Evolutionary conservation across 2,113 vertebrate genomes (phyloP).

Genomic region (Aldabrachelys gigantea): DNA sequence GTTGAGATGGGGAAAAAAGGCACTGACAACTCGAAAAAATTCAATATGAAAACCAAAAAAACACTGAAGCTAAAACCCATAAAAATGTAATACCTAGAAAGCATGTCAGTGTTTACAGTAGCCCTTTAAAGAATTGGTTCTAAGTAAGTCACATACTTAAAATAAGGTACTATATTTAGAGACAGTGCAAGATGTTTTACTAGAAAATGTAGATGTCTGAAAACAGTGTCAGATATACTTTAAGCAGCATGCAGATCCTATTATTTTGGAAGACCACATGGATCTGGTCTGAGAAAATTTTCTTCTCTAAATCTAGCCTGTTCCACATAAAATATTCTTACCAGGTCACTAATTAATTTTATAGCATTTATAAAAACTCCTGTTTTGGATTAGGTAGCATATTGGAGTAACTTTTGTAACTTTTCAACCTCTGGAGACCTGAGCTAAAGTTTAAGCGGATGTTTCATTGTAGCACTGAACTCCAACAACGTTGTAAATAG

Average conservation of each 20-base stretch:
- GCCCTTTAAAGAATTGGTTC: background rate
- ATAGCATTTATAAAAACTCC: background rate
- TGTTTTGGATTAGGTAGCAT: background rate
- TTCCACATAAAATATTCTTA: background rate
- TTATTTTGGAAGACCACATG: background rate
- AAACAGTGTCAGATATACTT: background rate
- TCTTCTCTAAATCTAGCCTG: background rate
- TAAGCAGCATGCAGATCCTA: background rate
- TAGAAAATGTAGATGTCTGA: rapidly evolving
- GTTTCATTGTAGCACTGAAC: background rate
- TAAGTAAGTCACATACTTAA: background rate
- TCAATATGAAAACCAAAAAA: background rate
- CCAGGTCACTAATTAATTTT: background rate
- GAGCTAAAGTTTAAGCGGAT: background rate
- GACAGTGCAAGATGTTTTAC: background rate
- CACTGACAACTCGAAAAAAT: background rate
- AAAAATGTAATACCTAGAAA: background rate
- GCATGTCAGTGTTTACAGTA: background rate
- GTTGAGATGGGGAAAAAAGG: conserved; percentile 6
- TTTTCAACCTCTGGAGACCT: background rate
- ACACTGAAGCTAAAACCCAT: background rate
- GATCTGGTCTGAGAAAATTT: background rate
- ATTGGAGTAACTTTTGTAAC: background rate
- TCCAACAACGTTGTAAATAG: background rate
- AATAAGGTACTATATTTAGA: background rate